Base-by-base conservation (phyloP, 2,113 vertebrate species). In the Camelus bactrianus region DNA sequence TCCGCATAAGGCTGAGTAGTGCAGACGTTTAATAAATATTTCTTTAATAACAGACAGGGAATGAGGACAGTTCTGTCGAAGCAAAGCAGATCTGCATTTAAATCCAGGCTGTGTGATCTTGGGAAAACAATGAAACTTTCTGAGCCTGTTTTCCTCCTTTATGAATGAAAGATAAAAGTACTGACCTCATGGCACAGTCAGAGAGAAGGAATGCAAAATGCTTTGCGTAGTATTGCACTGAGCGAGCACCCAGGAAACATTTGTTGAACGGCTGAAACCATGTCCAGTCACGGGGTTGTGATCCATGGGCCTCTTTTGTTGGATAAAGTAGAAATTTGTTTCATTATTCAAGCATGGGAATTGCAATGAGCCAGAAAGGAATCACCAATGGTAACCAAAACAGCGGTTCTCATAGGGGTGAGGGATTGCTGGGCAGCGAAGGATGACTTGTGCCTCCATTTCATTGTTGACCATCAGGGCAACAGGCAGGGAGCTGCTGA, bases 11-110 rank as follows among this genome's bases (percentile, higher is more conserved):
- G 48, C 84, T 58, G 24, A 50, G 38, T 58, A 32, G 77, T 89
- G 85, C 54, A 92, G 42, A 32, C 42, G 58, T 52, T 85, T 65
- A 62, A 94, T 77, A 58, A 79, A 48, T 67, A 92, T 73, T 91
- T 95, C 73, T 81, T 92, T 92, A 95, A 87, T 90, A 87, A 93
- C 52, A 95, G 87, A 72, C 22, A 80, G 26, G 64, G 67, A 95
- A 90, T 62, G 50, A 87, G 77, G 6, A 58, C 19, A 65, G 12
- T 12, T 73, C 20, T 35, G 26, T 91, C 22, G 14, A 92, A 60
- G n/a, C 67, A 87, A 77, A 94, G 32, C 28, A 95, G 73, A 75
- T 90, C 86, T 89, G 56, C 9, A 28, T 93, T 80, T 75, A 87
- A 87, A 90, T 42, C 50, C 48, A 54, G 69, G 28, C 64, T 54